Percentiles rank a stretch among this genome's conserved stretches.
phyloP scores from a whole-genome alignment of 2,888 invertebrate species.

The Marasmarcha lunaedactyla region DNA sequence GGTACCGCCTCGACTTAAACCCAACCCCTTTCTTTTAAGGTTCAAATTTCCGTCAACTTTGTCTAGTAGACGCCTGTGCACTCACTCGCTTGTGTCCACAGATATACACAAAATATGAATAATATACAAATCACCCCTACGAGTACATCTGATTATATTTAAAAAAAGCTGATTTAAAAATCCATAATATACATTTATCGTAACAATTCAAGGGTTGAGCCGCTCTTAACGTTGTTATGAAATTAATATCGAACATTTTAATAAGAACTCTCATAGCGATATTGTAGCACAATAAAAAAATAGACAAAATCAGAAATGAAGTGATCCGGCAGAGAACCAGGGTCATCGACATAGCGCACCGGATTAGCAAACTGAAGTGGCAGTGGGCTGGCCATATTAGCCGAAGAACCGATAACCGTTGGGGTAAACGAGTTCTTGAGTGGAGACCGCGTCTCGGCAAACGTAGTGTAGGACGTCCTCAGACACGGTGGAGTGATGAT shows the following conservation, averaged over 20 bases:
- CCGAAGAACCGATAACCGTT: too few relatives aligned
- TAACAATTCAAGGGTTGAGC: slow-evolving; percentile 32
- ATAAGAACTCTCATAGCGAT: slow-evolving; percentile 51
- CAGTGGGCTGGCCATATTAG: too few relatives aligned
- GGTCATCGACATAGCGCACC: too few relatives aligned
- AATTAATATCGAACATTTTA: slow-evolving; percentile 17
- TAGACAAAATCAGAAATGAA: too few relatives aligned
- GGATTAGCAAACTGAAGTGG: too few relatives aligned
- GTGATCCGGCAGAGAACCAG: too few relatives aligned
- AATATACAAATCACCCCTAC: slow-evolving; percentile 44
- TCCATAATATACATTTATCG: slow-evolving; percentile 55
- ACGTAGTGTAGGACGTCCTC: too few relatives aligned
- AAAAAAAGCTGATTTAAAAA: slow-evolving; percentile 60
- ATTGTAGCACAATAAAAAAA: slow-evolving; percentile 22
- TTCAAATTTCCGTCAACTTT: slow-evolving; percentile 23
- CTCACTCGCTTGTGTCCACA: slow-evolving; percentile 32
- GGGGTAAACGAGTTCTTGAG: too few relatives aligned
- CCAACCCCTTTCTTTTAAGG: slow-evolving; percentile 24
- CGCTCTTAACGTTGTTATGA: slow-evolving; percentile 17
- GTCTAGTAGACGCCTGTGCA: slow-evolving; percentile 8
- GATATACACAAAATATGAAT: slow-evolving; percentile 55
- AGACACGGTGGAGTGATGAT: too few relatives aligned
- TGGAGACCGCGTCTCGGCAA: too few relatives aligned
- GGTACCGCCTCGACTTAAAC: too few relatives aligned
- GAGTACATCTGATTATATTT: slow-evolving; percentile 51